Conservation (phyloP, 2,113 vertebrate genomes). For the Tyrannus savana region DNA sequence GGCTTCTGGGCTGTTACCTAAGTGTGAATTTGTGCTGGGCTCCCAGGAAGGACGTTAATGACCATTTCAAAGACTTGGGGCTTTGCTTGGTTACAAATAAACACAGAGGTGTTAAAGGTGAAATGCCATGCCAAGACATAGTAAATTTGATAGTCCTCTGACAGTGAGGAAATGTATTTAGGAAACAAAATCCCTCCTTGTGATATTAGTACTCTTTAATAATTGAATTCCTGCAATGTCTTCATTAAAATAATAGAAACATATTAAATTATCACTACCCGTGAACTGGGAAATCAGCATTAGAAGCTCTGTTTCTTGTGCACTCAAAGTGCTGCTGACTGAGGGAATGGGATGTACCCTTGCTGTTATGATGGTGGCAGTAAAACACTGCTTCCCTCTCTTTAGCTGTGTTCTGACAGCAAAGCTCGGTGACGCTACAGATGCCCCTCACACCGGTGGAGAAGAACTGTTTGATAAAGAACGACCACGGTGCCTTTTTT, state of each 20-base stretch:
- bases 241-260: not conserved
- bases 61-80: not conserved
- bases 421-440: not conserved
- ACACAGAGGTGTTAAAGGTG: not conserved
- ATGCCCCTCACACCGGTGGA: not conserved
- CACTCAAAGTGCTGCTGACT: not conserved
- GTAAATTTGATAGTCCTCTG: not conserved
- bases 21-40: not conserved
- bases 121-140: not conserved
- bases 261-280: not conserved
- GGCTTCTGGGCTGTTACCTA: not conserved
- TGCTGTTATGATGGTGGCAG: not conserved
- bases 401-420: not conserved
- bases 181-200: not conserved
- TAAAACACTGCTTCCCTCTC: not conserved
- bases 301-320: not conserved
- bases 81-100: not conserved
- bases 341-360: not conserved
- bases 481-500: not conserved
- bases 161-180: not conserved
- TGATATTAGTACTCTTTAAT: not conserved
- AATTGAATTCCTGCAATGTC: not conserved
- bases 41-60: slow-evolving; percentile 19
- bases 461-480: not conserved
- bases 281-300: not conserved